Conservation (phyloP, 2,797 vertebrate genomes). For the Darevskia mixta region DNA sequence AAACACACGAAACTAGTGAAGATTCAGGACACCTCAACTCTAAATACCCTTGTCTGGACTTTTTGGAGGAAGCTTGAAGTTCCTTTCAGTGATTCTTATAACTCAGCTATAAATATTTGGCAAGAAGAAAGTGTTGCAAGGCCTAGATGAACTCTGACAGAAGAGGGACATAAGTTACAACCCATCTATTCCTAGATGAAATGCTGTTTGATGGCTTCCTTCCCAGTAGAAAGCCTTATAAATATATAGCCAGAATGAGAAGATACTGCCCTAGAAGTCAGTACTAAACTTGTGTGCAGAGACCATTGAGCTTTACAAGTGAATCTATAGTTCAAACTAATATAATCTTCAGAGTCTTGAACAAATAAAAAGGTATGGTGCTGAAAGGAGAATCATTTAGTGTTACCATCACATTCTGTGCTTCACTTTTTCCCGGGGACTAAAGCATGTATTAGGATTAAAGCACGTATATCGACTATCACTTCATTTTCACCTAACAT, state of each 20-base stretch:
- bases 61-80: neutral
- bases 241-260: neutral
- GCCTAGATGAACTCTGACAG: slow-evolving; percentile 1
- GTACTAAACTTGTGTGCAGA: neutral
- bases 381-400: neutral
- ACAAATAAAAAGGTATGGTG: neutral
- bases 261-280: neutral
- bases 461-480: neutral
- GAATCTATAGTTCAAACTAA: neutral
- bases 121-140: slow-evolving; percentile 4
- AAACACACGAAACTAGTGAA: neutral
- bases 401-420: neutral
- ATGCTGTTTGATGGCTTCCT: neutral
- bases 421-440: neutral
- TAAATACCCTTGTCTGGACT: neutral
- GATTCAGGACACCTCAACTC: neutral
- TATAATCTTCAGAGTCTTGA: neutral
- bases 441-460: too few species aligned
- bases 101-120: neutral
- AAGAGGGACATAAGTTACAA: neutral
- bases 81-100: neutral
- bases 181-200: slow-evolving; percentile 29
- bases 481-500: slow-evolving; percentile 9
- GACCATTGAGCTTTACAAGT: slow-evolving; percentile 10
- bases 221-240: slow-evolving; percentile 29